Percentiles rank a stretch among this genome's conserved stretches.
Evolutionary conservation across 2,888 invertebrate species (phyloP).

Genomic region (Bedellia somnulentella): DNA sequence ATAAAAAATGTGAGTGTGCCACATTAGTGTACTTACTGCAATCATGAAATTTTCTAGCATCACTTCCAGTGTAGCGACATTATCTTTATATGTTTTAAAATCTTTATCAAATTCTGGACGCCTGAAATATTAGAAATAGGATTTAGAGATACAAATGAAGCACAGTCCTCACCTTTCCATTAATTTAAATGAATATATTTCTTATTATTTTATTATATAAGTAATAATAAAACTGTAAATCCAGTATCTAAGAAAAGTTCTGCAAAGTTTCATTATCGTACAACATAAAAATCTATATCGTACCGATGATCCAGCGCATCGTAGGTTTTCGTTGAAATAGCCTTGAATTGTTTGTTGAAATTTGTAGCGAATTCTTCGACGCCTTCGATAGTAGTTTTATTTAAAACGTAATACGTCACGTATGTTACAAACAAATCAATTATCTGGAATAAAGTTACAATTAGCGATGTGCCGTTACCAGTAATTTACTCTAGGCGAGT

Average conservation of each 20-base stretch:
- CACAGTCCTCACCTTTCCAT: not conserved
- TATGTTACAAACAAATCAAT: constrained; percentile 73
- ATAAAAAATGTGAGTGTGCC: no score
- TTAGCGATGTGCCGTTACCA: no score
- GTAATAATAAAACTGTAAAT: no score
- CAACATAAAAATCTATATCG: no score
- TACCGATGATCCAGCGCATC: constrained; percentile 81
- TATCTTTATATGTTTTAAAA: constrained; percentile 70
- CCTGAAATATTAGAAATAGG: constrained; percentile 16
- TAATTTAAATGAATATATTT: constrained; percentile 1
- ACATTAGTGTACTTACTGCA: constrained; percentile 34
- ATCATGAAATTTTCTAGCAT: constrained; percentile 74
- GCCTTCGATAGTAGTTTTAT: constrained; percentile 77
- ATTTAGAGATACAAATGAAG: no score
- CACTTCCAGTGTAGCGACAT: constrained; percentile 69
- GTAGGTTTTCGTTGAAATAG: constrained; percentile 72
- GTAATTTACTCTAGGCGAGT: no score
- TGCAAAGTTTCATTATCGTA: no score
- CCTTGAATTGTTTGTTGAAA: constrained; percentile 67
- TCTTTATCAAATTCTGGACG: constrained; percentile 73
- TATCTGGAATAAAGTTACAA: constrained; percentile 56
- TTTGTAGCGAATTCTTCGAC: constrained; percentile 71
- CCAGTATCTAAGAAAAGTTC: no score
- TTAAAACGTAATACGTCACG: constrained; percentile 71
- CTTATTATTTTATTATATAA: constrained; percentile 1